These are phyloP conservation scores for Metopia argyrocephala DNA, from an alignment of 2,888 invertebrate species.

Conservation along the genomic window DNA sequence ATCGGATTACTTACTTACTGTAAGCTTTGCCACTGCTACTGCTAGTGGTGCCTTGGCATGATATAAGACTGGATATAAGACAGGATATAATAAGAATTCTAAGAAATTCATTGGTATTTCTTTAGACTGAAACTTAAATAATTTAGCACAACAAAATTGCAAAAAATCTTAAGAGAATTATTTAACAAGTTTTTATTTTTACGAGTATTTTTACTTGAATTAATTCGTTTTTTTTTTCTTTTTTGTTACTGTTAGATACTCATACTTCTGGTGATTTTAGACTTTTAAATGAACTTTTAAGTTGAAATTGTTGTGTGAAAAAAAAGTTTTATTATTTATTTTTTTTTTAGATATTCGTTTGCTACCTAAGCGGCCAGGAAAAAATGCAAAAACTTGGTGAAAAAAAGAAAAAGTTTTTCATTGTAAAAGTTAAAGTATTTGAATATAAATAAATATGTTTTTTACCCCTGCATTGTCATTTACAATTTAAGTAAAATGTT, in stretches of 20 bases:
- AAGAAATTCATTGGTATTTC: not conserved
- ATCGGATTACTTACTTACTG: slow-evolving; percentile 2
- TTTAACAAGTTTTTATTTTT: slow-evolving; percentile 21
- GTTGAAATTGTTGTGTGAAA: not conserved
- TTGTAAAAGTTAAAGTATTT: not conserved
- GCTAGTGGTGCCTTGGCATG: not conserved
- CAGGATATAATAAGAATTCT: not conserved
- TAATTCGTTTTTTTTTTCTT: not conserved
- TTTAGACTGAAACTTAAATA: not conserved
- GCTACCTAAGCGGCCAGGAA: not conserved
- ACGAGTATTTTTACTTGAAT: not conserved
- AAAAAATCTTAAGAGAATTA: slow-evolving; percentile 28
- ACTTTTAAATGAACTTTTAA: slow-evolving; percentile 17
- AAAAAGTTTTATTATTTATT: too few species aligned
- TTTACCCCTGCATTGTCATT: not conserved
- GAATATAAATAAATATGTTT: not conserved
- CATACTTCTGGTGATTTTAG: not conserved
- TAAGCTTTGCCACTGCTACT: too few species aligned
- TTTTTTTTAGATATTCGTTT: not conserved
- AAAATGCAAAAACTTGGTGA: too few species aligned
- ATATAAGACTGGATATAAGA: not conserved
- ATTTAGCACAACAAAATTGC: not conserved
- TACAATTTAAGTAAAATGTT: not conserved
- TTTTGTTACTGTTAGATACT: too few species aligned
- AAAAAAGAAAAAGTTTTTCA: not conserved